These are phyloP conservation scores for Lontra canadensis DNA, from an alignment of 2,113 vertebrate species.

Conservation along the genomic window DNA sequence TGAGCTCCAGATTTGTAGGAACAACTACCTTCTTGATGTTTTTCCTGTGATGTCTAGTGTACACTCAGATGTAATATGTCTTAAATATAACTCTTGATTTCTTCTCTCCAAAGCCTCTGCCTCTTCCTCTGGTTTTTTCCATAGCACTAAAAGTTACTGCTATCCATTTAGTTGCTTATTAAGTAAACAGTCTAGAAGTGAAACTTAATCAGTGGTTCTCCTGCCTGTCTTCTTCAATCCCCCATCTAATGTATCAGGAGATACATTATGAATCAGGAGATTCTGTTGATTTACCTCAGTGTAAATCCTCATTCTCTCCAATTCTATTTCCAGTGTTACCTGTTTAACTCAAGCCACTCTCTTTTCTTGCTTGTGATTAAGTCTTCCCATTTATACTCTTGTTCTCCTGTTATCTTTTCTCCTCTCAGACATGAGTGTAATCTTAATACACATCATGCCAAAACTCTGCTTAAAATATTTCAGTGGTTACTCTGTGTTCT, in stretches of 20 bases:
- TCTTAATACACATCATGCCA: neutral
- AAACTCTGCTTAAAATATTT: neutral
- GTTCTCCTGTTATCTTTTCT: neutral
- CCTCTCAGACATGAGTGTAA: neutral
- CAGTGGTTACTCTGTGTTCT: neutral
- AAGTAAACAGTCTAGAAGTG: neutral
- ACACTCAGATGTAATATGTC: neutral
- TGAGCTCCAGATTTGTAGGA: neutral
- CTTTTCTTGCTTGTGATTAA: neutral
- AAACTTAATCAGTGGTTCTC: neutral
- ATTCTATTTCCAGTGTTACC: neutral
- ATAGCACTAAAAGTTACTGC: slow-evolving; percentile 1
- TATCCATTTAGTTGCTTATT: neutral
- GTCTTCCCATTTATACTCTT: neutral
- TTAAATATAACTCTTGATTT: slow-evolving; percentile 7
- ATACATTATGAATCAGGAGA: neutral
- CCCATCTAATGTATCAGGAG: neutral
- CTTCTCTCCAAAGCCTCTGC: slow-evolving; percentile 5
- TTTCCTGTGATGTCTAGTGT: neutral
- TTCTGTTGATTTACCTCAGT: neutral
- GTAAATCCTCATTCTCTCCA: neutral
- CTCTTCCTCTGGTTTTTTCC: neutral
- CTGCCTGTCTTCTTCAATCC: neutral
- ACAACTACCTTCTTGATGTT: neutral
- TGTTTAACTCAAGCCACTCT: neutral